Evolutionary conservation across 1,140 invertebrate genomes (phyloP), one percentile per base, ranked within the genome.

Genomic region (Anastrepha ludens): DNA sequence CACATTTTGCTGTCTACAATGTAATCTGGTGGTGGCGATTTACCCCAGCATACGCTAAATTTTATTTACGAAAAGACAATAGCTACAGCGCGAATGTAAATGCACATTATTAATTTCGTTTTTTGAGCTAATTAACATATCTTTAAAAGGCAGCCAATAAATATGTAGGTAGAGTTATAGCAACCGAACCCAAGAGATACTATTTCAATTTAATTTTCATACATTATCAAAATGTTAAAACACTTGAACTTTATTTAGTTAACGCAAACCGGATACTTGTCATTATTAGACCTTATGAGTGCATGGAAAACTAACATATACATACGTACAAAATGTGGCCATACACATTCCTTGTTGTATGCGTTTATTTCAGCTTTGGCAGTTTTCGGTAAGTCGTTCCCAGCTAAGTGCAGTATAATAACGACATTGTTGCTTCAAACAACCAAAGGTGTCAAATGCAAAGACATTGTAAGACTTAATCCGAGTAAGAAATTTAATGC

Each of bases 401-500:
- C 65, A 29, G 39, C 0, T 39, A 20, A 67, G 65, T 29, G 11
- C 29, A 67, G 65, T 5, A 67, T 67, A 39, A 67, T 67, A 67
- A 67, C 29, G 29, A 39, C 65, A 67, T 67, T 67, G 65, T 67
- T 67, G 65, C 65, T 20, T 29, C 65, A 67, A 67, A 67, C 65
- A 67, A 67, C 20, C 20, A 41, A 67, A 67, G 39, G 65, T 67
- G 65, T 67, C 65, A 67, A 67, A 39, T 67, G 65, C 65, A 67
- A 67, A 67, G 65, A 41, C 65, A 67, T 67, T 67, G 65, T 67
- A 67, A 67, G 20, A 67, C 65, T 67, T 67, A 67, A 67, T 67
- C 65, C 65, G 65, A 11, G 65, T 67, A 67, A 67, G 65, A 67
- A 67, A 67, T 67, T 67, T 67, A 67, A 67, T 67, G 65, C 65